phyloP scores from a whole-genome alignment of 2,888 invertebrate species.

The Ectobius pallidus region DNA sequence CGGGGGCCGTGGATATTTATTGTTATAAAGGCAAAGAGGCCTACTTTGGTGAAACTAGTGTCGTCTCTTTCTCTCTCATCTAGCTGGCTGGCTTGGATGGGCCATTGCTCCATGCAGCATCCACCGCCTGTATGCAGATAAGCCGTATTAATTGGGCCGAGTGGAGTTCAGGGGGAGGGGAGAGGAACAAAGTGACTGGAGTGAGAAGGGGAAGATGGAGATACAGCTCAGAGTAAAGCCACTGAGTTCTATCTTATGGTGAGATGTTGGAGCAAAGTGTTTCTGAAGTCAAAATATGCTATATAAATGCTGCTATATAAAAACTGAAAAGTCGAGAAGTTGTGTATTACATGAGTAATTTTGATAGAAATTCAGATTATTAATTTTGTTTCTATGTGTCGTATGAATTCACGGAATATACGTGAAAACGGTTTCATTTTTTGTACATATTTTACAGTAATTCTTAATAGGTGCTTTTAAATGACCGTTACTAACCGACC shows the following conservation, averaged over 20 bases:
- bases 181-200: neutral
- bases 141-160: conserved; percentile 46
- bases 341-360: no score
- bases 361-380: no score
- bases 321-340: no score
- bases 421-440: no score
- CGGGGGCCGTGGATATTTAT: conserved; percentile 43
- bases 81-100: conserved; percentile 33
- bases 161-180: conserved; percentile 29
- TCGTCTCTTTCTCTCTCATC: conserved; percentile 31
- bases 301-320: no score
- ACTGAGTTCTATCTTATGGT: conserved; percentile 28
- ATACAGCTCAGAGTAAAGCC: conserved; percentile 36
- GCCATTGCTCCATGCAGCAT: conserved; percentile 39
- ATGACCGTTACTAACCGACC: no score
- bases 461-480: no score
- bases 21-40: conserved; percentile 44
- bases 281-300: conserved; percentile 4
- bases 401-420: no score
- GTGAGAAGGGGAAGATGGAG: conserved; percentile 38
- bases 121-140: conserved; percentile 45
- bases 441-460: no score
- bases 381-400: no score
- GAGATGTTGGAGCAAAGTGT: conserved; percentile 2
- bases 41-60: conserved; percentile 40